Base-by-base conservation (phyloP, 2,888 invertebrate genomes). In the Pyrgus malvae region DNA sequence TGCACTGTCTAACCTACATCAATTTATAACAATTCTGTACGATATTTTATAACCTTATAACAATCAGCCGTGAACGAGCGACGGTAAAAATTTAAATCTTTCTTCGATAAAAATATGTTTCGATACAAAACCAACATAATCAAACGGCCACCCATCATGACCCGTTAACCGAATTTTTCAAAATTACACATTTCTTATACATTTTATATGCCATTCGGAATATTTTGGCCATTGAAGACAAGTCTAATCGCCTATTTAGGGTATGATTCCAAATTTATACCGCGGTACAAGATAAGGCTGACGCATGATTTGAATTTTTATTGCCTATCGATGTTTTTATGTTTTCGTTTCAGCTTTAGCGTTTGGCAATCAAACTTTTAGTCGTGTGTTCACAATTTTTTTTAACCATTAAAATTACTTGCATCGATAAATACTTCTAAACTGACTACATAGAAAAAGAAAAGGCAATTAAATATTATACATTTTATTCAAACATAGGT, bases 261-360 rank as follows among this genome's bases (percentile, higher is more conserved):
- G 21, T 48, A 48, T 49, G 58, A 63, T 62, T 64, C 62, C 53
- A 59, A 51, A 59, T 55, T 61, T 67, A 63, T 60, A 61, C 62
- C 38, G 61, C 57, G 60, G n/a, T 38, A 37, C 53, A 49, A 58
- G 58, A 55, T 50, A 56, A 50, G 48, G 41, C 46, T 48, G 51
- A 48, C 60, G 58, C 57, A 62, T 16, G 21, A 44, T 64, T 61
- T 65, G 69, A 68, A 64, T 72, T 73, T 73, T 72, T 73, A 72
- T 70, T 25, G 64, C 48, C 12, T 4, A 50, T 62, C 61, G 45
- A 23, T 63, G 62, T 46, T 57, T 48, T 48, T 53, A 49, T 49
- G 46, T 31, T 49, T 17, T n/a, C 19, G 21, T 6, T 21, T 46
- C 45, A 21, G 33, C 6, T 45, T 46, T 45, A 17, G 19, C 12